These are phyloP conservation scores for Ptiloglossa arizonensis DNA, from an alignment of 1,140 invertebrate species.

Conservation along the genomic window DNA sequence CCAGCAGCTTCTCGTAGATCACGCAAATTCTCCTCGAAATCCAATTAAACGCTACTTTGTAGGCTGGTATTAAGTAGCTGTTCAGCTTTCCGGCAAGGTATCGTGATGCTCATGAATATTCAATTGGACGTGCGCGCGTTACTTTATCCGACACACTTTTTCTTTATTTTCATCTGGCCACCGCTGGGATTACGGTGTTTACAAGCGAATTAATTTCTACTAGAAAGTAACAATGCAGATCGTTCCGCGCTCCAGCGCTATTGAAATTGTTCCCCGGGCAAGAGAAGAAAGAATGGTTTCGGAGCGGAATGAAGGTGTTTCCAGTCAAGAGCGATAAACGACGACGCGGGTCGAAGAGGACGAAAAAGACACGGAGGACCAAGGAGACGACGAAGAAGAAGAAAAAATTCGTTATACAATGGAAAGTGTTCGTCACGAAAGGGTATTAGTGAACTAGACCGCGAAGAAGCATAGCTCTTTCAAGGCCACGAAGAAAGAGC, in stretches of 20 bases:
- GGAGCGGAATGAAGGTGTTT: background rate
- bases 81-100: background rate
- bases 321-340: no score
- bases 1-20: no score
- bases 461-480: constrained; percentile 75
- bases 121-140: background rate
- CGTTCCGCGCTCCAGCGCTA: constrained; percentile 34
- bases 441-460: constrained; percentile 80
- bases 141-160: constrained; percentile 45
- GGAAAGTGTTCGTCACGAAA: constrained; percentile 81
- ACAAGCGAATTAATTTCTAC: constrained; percentile 47
- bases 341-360: background rate
- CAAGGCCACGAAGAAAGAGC: constrained; percentile 79
- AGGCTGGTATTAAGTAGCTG: background rate
- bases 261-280: background rate
- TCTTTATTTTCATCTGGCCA: constrained; percentile 33
- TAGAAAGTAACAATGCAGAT: constrained; percentile 52
- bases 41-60: background rate
- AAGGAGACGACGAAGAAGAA: background rate
- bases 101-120: constrained; percentile 30
- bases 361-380: no score
- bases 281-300: background rate
- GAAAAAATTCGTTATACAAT: constrained; percentile 80
- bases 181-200: constrained; percentile 29
- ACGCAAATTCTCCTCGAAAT: background rate